These are phyloP conservation scores for Drosophila tristis DNA, from an alignment of 1,140 invertebrate genomes.

Conservation along the genomic window DNA sequence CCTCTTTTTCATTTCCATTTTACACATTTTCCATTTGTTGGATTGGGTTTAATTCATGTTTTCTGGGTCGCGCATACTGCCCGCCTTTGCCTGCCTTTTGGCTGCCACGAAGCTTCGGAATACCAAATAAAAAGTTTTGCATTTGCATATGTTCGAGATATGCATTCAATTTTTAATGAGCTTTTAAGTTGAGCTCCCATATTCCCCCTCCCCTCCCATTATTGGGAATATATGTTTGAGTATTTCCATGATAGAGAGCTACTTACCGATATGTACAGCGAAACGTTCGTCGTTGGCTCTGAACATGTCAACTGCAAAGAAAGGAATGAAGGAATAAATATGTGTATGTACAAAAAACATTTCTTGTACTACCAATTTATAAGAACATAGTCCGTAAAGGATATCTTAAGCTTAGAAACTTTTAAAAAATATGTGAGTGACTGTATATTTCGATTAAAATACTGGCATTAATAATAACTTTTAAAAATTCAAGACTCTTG, in stretches of 20 bases:
- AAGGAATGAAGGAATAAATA: not conserved
- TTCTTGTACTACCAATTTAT: no score
- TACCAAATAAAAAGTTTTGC: slow-evolving; percentile 26
- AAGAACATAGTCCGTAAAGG: no score
- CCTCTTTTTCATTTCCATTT: not conserved
- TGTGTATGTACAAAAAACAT: not conserved
- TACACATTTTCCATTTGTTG: not conserved
- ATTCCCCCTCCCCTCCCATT: not conserved
- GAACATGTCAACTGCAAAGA: slow-evolving; percentile 70
- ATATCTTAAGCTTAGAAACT: no score
- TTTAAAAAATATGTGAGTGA: no score
- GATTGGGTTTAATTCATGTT: slow-evolving; percentile 13
- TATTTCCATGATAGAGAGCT: not conserved
- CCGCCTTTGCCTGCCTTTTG: slow-evolving; percentile 5
- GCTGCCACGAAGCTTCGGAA: slow-evolving; percentile 15
- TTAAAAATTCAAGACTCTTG: no score
- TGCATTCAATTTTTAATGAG: slow-evolving; percentile 59
- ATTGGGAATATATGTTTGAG: slow-evolving; percentile 5
- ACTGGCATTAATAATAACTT: no score
- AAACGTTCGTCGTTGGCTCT: slow-evolving; percentile 32
- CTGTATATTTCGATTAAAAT: no score
- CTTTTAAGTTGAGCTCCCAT: slow-evolving; percentile 27
- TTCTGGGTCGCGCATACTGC: not conserved
- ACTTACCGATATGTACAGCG: slow-evolving; percentile 69
- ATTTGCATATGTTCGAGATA: slow-evolving; percentile 24